A percentile compares a stretch with the other conserved stretches of the same genome.
phyloP scores from a whole-genome alignment of 1,140 invertebrate genomes.

The Coenobita brevimanus region DNA sequence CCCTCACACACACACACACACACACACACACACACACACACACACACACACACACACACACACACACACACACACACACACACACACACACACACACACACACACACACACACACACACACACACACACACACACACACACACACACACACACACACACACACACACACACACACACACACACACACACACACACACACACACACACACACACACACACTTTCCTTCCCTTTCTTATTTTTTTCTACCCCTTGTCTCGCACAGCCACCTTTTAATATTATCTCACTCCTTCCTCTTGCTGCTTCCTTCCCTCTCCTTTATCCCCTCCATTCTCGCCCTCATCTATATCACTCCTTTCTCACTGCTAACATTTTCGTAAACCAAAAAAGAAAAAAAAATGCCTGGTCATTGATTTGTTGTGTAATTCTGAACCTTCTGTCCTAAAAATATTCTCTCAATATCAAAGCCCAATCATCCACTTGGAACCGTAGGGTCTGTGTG shows the following conservation, averaged over 20 bases:
- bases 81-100: no score
- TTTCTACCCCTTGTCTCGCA: neutral
- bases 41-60: neutral
- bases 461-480: no score
- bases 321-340: neutral
- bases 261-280: neutral
- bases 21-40: neutral
- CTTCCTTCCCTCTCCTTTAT: neutral
- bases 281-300: neutral
- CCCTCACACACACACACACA: neutral
- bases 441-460: no score
- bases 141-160: neutral
- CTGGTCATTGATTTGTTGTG: no score
- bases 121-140: neutral
- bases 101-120: no score
- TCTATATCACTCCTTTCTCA: neutral
- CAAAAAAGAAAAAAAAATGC: no score
- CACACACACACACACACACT: neutral
- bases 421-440: no score
- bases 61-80: no score
- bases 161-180: conserved; percentile 2
- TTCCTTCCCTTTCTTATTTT: neutral
- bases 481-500: no score
- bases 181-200: neutral
- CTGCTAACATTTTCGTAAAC: neutral